Conservation (phyloP, 2,797 vertebrate species). For the Nannoperca australis region DNA sequence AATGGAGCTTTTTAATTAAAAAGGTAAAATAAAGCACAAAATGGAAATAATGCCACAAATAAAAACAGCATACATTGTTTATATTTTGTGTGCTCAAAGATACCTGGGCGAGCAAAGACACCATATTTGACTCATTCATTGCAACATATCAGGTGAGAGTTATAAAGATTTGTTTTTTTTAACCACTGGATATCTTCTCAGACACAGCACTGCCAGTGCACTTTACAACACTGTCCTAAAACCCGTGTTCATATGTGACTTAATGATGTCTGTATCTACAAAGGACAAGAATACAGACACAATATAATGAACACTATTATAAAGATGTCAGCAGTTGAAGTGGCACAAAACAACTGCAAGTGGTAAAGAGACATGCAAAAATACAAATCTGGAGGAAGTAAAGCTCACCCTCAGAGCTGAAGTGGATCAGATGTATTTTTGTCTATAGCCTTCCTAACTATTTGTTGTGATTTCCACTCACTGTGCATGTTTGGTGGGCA, state of each 20-base stretch:
- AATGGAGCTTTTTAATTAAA: background rate
- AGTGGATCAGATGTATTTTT: background rate
- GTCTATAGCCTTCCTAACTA: background rate
- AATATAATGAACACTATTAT: background rate
- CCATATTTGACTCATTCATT: background rate
- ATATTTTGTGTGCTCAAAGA: background rate
- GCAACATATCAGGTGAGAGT: constrained; percentile 4
- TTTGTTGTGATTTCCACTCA: background rate
- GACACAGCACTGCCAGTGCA: background rate
- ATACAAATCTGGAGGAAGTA: background rate
- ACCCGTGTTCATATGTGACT: constrained; percentile 11
- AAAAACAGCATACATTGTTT: background rate
- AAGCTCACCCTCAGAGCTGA: background rate
- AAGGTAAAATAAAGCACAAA: background rate
- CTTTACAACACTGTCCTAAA: background rate
- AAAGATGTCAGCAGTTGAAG: background rate
- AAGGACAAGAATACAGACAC: background rate
- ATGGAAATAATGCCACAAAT: background rate
- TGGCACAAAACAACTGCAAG: background rate
- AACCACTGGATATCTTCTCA: constrained; percentile 9
- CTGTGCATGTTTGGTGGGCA: background rate
- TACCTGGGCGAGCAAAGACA: background rate
- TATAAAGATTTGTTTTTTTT: background rate
- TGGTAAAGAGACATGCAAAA: background rate
- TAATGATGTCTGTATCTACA: constrained; percentile 13